Evolutionary conservation across 2,113 vertebrate species (phyloP).

Genomic region (Macaca mulatta): DNA sequence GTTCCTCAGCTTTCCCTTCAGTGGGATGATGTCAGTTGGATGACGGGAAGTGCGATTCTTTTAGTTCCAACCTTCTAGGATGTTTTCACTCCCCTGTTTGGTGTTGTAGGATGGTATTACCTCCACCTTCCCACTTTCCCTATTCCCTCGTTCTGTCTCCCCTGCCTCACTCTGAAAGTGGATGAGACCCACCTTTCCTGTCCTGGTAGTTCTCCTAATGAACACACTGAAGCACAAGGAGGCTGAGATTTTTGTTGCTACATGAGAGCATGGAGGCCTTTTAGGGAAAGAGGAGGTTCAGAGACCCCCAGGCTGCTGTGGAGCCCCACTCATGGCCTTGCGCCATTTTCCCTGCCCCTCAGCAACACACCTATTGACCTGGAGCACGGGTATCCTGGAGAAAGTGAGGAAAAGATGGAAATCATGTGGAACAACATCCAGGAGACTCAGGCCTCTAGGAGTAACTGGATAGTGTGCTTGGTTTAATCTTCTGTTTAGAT

Average conservation of each 20-base stretch:
- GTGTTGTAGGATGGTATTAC: fast-evolving
- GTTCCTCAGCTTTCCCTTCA: not conserved
- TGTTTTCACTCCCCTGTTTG: not conserved
- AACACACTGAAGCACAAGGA: not conserved
- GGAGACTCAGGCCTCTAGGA: not conserved
- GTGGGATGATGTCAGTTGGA: not conserved
- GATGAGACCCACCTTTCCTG: not conserved
- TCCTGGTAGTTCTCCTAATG: not conserved
- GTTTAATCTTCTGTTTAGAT: not conserved
- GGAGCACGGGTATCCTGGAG: not conserved
- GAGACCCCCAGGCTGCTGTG: not conserved
- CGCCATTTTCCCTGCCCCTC: not conserved
- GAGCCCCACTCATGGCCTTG: not conserved
- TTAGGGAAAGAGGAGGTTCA: not conserved
- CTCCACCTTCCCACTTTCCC: too few relatives aligned
- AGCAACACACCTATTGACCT: too few relatives aligned
- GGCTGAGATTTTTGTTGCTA: not conserved
- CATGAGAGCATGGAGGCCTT: not conserved
- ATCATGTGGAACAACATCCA: not conserved
- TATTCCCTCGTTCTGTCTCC: not conserved
- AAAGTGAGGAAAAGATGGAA: not conserved
- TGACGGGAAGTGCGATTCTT: not conserved
- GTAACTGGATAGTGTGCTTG: not conserved
- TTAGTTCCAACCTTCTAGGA: not conserved
- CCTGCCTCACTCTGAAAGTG: not conserved